phyloP scores from a whole-genome alignment of 2,113 vertebrate genomes.

The Atrichornis clamosus region DNA sequence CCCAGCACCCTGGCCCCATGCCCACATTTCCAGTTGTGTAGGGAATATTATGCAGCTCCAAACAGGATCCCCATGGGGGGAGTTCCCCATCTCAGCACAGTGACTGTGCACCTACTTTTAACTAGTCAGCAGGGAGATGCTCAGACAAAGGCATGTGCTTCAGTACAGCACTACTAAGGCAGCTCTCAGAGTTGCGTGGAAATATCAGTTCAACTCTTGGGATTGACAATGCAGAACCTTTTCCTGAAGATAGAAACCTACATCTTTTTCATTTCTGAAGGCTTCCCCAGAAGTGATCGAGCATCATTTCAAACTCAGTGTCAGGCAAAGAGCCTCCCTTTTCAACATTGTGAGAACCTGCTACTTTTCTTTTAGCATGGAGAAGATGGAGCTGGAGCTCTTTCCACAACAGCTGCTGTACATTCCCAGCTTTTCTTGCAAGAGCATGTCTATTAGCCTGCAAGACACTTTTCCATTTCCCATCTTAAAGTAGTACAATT shows the following conservation, averaged over 20 bases:
- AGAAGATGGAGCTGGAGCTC: not conserved
- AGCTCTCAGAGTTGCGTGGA: not conserved
- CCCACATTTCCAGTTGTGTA: not conserved
- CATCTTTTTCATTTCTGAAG: not conserved
- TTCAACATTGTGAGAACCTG: not conserved
- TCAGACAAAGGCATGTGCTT: not conserved
- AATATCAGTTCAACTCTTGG: not conserved
- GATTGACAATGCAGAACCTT: not conserved
- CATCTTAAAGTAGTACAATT: not conserved
- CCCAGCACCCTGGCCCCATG: not conserved
- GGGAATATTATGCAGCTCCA: not conserved
- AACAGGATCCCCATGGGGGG: not conserved
- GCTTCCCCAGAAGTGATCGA: not conserved
- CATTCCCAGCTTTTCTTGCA: not conserved
- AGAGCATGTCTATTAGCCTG: not conserved
- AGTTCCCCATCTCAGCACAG: not conserved
- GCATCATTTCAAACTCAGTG: not conserved
- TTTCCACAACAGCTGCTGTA: not conserved
- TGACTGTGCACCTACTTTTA: not conserved
- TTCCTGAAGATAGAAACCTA: not conserved
- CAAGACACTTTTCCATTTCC: not conserved
- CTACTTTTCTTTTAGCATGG: not conserved
- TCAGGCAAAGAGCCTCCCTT: not conserved
- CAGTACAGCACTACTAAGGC: not conserved
- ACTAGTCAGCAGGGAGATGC: not conserved